Evolutionary conservation across 2,113 vertebrate species (phyloP).

Genomic region (Hylia prasina): DNA sequence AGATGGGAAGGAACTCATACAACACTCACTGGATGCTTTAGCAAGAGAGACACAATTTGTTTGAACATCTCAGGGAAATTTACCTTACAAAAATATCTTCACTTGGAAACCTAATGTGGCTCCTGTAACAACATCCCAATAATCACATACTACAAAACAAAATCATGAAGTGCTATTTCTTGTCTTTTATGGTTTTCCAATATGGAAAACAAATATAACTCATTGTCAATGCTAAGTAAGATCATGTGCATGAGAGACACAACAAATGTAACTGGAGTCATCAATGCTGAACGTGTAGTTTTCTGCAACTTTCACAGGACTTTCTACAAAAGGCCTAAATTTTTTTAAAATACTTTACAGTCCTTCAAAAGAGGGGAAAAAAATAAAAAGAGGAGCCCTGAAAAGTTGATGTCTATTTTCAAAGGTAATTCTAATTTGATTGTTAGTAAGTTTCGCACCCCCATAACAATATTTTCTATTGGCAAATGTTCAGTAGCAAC

Average conservation of each 20-base stretch:
- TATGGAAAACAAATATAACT: not conserved
- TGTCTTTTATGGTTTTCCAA: not conserved
- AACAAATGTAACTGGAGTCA: not conserved
- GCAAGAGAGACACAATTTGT: not conserved
- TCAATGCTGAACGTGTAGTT: not conserved
- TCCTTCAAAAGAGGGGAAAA: not conserved
- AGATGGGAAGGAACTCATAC: not conserved
- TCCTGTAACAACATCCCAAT: not conserved
- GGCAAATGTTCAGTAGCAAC: constrained; percentile 3
- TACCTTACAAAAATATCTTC: not conserved
- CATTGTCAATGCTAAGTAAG: not conserved
- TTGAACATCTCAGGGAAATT: not conserved
- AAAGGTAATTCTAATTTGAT: not conserved
- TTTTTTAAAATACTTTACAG: not conserved
- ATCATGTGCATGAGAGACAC: not conserved
- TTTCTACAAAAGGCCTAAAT: not conserved
- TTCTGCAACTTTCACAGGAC: not conserved
- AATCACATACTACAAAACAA: not conserved
- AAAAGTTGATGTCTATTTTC: not conserved
- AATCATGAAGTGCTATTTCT: not conserved
- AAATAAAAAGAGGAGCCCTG: not conserved
- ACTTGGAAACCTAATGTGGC: not conserved
- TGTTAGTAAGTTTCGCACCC: not conserved
- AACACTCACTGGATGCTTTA: not conserved
- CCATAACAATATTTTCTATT: not conserved